phyloP scores from a whole-genome alignment of 2,888 invertebrate species.

The Phymatocera aterrima region DNA sequence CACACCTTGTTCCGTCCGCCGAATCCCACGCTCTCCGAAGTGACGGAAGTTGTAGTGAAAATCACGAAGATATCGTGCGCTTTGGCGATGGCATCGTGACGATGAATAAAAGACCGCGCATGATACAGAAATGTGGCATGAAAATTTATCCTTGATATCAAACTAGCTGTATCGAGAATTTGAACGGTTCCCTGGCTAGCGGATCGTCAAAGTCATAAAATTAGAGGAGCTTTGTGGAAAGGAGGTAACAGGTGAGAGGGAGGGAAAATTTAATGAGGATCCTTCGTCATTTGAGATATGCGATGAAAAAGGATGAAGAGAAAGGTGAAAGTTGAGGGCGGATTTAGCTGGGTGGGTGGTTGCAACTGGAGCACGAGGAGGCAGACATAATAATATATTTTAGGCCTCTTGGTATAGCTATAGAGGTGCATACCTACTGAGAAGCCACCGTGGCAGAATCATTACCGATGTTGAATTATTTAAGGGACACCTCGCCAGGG shows the following conservation, averaged over 20 bases:
- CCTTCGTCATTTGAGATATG: neutral
- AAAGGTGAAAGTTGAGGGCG: neutral
- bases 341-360: neutral
- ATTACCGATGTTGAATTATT: slow-evolving; percentile 54
- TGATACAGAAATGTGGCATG: too few relatives aligned
- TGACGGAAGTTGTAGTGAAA: too few relatives aligned
- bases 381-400: neutral
- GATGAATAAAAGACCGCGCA: too few relatives aligned
- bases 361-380: neutral
- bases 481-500: slow-evolving; percentile 53
- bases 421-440: neutral
- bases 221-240: neutral
- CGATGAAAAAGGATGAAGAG: neutral
- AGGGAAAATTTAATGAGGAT: neutral
- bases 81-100: too few relatives aligned
- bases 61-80: too few relatives aligned
- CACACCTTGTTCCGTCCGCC: neutral
- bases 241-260: too few relatives aligned
- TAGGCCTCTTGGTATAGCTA: neutral
- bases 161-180: too few relatives aligned
- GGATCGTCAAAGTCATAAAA: neutral
- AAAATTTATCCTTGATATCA: too few relatives aligned
- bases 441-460: slow-evolving; percentile 31
- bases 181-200: too few relatives aligned
- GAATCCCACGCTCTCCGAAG: neutral